A percentile compares a stretch with the other conserved stretches of the same genome.
Evolutionary conservation across 2,113 vertebrate species (phyloP).

Genomic region (Sinocyclocheilus anshuiensis): DNA sequence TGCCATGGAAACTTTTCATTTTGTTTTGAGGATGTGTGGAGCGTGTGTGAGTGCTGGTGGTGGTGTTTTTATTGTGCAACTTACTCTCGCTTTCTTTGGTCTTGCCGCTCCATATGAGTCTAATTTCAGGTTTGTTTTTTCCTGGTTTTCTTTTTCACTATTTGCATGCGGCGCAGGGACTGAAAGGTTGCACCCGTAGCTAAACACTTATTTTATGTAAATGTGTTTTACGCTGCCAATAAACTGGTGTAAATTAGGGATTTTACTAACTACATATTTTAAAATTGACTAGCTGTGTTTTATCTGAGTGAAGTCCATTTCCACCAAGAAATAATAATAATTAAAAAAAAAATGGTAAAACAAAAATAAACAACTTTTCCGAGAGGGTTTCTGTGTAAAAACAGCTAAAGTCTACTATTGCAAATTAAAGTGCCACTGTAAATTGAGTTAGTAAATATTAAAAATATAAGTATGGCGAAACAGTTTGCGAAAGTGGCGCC

Average conservation of each 20-base stretch:
- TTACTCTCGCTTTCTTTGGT: constrained; percentile 59
- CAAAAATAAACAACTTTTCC: too few relatives aligned
- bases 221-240: background rate
- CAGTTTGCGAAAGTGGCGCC: too few relatives aligned
- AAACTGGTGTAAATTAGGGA: background rate
- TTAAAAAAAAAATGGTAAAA: too few relatives aligned
- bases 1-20: constrained; percentile 63
- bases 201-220: background rate
- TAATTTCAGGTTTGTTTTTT: constrained; percentile 48
- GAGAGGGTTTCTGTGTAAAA: background rate
- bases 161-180: background rate
- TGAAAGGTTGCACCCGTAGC: background rate
- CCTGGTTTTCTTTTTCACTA: background rate
- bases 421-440: too few relatives aligned
- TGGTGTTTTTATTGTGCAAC: constrained; percentile 64
- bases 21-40: constrained; percentile 55
- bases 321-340: background rate
- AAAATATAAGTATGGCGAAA: background rate
- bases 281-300: background rate
- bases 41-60: constrained; percentile 24
- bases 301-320: background rate
- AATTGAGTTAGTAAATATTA: background rate
- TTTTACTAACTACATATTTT: background rate
- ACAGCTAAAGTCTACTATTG: background rate
- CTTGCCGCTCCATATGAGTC: constrained; percentile 53